phyloP scores from a whole-genome alignment of 2,888 invertebrate genomes.

The Drosophila pseudotakahashii region DNA sequence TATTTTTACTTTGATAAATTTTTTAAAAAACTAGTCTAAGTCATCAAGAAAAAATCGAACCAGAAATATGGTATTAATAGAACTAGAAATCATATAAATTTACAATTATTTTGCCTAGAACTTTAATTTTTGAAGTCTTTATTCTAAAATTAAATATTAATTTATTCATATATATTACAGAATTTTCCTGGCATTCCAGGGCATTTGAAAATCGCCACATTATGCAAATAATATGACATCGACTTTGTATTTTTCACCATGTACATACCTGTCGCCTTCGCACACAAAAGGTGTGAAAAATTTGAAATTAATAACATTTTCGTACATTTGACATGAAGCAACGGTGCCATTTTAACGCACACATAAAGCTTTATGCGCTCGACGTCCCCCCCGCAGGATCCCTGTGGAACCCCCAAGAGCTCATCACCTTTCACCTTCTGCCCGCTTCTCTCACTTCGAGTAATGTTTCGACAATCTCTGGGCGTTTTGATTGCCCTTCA shows the following conservation, averaged over 20 bases:
- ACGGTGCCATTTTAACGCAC: conserved; percentile 46
- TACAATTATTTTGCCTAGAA: no score
- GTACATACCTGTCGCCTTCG: conserved; percentile 4
- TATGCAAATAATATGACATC: conserved; percentile 15
- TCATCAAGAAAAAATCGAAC: no score
- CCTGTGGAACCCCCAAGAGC: neutral
- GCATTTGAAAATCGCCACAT: conserved; percentile 20
- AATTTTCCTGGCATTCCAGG: no score
- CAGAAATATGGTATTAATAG: no score
- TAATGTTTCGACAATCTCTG: conserved; percentile 42
- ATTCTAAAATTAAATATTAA: no score
- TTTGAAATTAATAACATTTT: conserved; percentile 73
- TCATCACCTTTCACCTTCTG: neutral
- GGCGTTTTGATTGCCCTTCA: conserved; percentile 47
- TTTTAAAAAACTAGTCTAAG: no score
- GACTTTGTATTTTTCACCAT: conserved; percentile 4
- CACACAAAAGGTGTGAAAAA: conserved; percentile 62
- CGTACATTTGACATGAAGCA: conserved; percentile 60
- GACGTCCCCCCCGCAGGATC: conserved; percentile 1
- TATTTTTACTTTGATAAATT: neutral
- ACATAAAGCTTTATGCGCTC: conserved; percentile 50
- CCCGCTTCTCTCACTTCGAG: conserved; percentile 4
- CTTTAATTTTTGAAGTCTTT: no score
- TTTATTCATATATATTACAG: no score
- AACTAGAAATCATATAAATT: no score